Evolutionary conservation across 1,140 invertebrate genomes (phyloP).

Genomic region (Panagrolaimus sp.): DNA sequence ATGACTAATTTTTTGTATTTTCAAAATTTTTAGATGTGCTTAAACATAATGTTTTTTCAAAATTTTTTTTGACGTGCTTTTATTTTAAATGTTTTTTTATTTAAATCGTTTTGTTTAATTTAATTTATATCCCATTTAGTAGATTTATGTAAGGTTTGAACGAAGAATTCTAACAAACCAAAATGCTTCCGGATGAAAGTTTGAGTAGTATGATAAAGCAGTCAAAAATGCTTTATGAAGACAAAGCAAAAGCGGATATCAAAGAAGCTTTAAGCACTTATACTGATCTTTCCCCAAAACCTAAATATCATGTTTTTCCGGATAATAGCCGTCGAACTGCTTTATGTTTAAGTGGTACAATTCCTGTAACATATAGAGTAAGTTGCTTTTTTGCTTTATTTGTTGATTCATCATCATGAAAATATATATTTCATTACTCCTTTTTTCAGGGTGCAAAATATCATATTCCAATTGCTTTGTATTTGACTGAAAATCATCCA

Average conservation of each 20-base stretch:
- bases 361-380: slow-evolving; percentile 55
- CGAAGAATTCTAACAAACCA: background rate
- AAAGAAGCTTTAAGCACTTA: slow-evolving; percentile 69
- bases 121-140: too few species aligned
- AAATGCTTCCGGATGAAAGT: background rate
- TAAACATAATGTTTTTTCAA: too few species aligned
- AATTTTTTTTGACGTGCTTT: too few species aligned
- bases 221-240: slow-evolving; percentile 72
- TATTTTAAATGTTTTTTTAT: too few species aligned
- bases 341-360: slow-evolving; percentile 46
- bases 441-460: slow-evolving; percentile 70
- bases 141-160: too few species aligned
- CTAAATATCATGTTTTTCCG: slow-evolving; percentile 65
- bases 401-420: slow-evolving; percentile 28
- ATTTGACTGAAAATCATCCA: slow-evolving; percentile 93
- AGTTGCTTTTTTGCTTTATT: slow-evolving; percentile 27
- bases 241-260: slow-evolving; percentile 72
- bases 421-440: slow-evolving; percentile 22
- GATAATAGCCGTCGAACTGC: slow-evolving; percentile 31
- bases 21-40: too few species aligned
- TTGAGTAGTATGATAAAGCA: background rate
- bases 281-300: slow-evolving; percentile 68
- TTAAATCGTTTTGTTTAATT: too few species aligned
- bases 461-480: slow-evolving; percentile 93
- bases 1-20: too few species aligned